phyloP scores from a whole-genome alignment of 2,797 vertebrate genomes.

The Caiman crocodilus region DNA sequence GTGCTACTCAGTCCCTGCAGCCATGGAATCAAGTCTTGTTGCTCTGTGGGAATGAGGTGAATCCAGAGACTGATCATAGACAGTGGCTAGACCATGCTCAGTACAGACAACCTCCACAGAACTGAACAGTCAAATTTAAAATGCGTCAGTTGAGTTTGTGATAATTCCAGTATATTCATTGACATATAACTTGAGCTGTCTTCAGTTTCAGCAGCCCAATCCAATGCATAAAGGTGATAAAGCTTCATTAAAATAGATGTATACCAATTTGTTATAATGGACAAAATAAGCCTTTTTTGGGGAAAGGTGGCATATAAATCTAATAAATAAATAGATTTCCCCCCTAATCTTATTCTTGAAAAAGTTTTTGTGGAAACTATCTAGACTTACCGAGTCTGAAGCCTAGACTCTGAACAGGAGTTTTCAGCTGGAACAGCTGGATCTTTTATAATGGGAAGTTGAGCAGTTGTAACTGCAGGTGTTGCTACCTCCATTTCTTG shows the following conservation, averaged over 20 bases:
- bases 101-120: not conserved
- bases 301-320: no score
- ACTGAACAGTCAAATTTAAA: not conserved
- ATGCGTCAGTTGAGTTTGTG: not conserved
- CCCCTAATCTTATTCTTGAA: not conserved
- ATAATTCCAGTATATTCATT: not conserved
- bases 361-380: not conserved
- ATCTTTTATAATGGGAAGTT: not conserved
- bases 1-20: not conserved
- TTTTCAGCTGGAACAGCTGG: not conserved
- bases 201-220: not conserved
- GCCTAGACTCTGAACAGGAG: rapidly evolving
- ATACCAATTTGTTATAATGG: not conserved
- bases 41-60: not conserved
- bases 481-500: not conserved
- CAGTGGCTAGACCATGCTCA: not conserved
- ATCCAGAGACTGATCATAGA: not conserved
- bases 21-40: not conserved
- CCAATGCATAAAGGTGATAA: not conserved
- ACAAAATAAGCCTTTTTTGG: no score
- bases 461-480: not conserved
- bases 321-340: not conserved
- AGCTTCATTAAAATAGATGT: not conserved
- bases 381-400: not conserved
- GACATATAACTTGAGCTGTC: no score